Percentiles rank a stretch among this genome's conserved stretches.
Evolutionary conservation across 2,888 invertebrate genomes (phyloP).

Genomic region (Hypselothyrea guttata): DNA sequence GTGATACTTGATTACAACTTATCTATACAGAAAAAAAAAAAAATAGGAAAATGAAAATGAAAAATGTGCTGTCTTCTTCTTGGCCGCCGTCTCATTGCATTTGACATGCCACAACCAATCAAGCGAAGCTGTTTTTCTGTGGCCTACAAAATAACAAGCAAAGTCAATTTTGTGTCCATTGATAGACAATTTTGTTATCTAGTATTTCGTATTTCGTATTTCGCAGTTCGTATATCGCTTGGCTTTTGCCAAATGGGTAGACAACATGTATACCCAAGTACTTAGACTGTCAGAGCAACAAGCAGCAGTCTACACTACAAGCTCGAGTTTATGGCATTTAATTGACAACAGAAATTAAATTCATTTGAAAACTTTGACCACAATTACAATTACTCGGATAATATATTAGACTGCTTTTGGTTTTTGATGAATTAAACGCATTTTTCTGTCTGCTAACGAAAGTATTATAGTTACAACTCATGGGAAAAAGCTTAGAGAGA

Average conservation of each 20-base stretch:
- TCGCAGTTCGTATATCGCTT: conserved; percentile 15
- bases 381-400: too few relatives aligned
- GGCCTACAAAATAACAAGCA: conserved; percentile 61
- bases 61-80: conserved; percentile 33
- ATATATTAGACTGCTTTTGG: too few relatives aligned
- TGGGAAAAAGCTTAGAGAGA: too few relatives aligned
- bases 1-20: conserved; percentile 76
- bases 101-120: conserved; percentile 70
- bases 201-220: conserved; percentile 19
- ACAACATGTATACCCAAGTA: conserved; percentile 22
- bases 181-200: conserved; percentile 56
- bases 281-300: conserved; percentile 23
- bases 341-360: neutral
- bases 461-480: too few relatives aligned
- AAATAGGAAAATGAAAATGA: conserved; percentile 39
- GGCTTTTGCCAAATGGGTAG: conserved; percentile 21
- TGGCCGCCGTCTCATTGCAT: conserved; percentile 54
- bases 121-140: conserved; percentile 43
- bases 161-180: conserved; percentile 54
- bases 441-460: too few relatives aligned
- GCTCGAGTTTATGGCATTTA: too few relatives aligned
- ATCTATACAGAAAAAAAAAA: conserved; percentile 49
- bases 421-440: too few relatives aligned
- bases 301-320: too few relatives aligned
- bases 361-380: neutral